phyloP scores from a whole-genome alignment of 2,113 vertebrate species.

The Talpa occidentalis region DNA sequence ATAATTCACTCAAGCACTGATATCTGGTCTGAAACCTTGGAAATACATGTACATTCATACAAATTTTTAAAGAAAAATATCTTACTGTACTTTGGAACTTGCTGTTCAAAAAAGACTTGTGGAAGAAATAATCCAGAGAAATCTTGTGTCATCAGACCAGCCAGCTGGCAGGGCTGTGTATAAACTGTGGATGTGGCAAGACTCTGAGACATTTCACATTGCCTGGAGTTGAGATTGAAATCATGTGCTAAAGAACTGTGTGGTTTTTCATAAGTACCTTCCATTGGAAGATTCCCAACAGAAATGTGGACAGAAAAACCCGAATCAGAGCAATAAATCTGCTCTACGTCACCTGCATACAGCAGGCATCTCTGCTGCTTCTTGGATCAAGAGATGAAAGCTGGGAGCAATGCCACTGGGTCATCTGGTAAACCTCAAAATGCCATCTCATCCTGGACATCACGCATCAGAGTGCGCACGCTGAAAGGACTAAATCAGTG shows the following conservation, averaged over 20 bases:
- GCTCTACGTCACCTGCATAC: neutral
- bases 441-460: neutral
- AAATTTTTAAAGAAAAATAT: conserved; percentile 58
- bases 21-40: conserved; percentile 88
- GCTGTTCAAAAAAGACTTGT: conserved; percentile 68
- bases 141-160: conserved; percentile 64
- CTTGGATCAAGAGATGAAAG: neutral
- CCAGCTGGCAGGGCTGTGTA: neutral
- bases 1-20: conserved; percentile 98
- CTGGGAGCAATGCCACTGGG: neutral
- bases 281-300: conserved; percentile 55
- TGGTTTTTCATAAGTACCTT: conserved; percentile 47
- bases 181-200: neutral
- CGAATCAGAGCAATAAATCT: neutral
- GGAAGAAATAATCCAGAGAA: conserved; percentile 74
- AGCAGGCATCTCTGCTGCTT: neutral
- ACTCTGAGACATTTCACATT: conserved; percentile 44
- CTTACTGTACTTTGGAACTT: conserved; percentile 80
- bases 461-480: neutral
- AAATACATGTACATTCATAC: conserved; percentile 56
- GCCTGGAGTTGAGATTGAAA: conserved; percentile 63
- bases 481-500: neutral
- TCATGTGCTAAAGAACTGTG: conserved; percentile 52
- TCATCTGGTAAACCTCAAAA: conserved; percentile 65
- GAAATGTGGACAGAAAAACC: conserved; percentile 51